Conservation (phyloP, 1,140 invertebrate species). For the Drosophila willistoni region DNA sequence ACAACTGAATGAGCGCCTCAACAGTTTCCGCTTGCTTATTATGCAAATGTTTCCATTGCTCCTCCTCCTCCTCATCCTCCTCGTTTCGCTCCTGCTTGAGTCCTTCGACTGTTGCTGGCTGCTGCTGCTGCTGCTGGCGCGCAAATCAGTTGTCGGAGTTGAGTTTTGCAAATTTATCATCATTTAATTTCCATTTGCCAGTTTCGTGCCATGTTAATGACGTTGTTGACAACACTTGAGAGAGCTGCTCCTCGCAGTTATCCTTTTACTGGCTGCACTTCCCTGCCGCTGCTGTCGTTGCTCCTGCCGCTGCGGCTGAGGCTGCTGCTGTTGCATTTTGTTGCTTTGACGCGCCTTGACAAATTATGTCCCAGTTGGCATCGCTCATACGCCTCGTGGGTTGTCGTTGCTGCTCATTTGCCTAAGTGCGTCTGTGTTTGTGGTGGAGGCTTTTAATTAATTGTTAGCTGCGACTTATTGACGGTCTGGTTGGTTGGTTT, state of each 20-base stretch:
- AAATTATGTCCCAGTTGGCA: conserved; percentile 77
- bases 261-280: conserved; percentile 46
- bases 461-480: conserved; percentile 79
- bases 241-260: conserved; percentile 54
- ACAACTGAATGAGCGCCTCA: conserved; percentile 68
- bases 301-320: too few species aligned
- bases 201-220: conserved; percentile 79
- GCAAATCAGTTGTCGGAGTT: conserved; percentile 66
- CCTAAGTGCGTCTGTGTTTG: conserved; percentile 71
- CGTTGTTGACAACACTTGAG: conserved; percentile 75
- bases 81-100: background rate
- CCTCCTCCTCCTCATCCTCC: conserved; percentile 32
- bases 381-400: conserved; percentile 73
- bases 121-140: conserved; percentile 7
- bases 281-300: conserved; percentile 28
- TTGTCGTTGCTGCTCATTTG: conserved; percentile 67
- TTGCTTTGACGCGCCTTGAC: conserved; percentile 75
- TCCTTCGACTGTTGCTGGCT: background rate
- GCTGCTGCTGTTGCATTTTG: conserved; percentile 43
- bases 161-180: conserved; percentile 78
- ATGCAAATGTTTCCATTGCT: conserved; percentile 43
- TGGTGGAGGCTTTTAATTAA: conserved; percentile 76
- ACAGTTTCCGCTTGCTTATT: conserved; percentile 45
- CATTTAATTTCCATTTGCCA: conserved; percentile 80
- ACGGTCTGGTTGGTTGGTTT: conserved; percentile 76